These are phyloP conservation scores for Toxotes chatareus DNA, from an alignment of 2,113 vertebrate genomes.

Conservation along the genomic window DNA sequence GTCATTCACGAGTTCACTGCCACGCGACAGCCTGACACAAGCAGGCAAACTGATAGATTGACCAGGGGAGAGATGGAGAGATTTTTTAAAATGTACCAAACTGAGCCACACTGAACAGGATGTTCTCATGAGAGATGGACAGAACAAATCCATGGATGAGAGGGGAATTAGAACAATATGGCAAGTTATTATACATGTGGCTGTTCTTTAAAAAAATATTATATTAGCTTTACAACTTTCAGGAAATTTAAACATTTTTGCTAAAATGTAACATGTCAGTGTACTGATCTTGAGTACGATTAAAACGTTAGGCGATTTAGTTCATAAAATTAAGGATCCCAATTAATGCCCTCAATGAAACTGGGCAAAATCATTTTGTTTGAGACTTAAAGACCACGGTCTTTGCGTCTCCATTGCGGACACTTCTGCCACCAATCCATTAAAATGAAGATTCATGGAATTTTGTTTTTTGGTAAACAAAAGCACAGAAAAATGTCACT, in stretches of 20 bases:
- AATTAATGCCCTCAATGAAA: neutral
- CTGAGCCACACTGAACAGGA: slow-evolving; percentile 14
- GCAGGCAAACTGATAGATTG: slow-evolving; percentile 67
- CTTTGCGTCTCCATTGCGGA: neutral
- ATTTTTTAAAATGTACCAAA: slow-evolving; percentile 51
- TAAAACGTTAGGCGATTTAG: neutral
- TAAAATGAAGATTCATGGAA: neutral
- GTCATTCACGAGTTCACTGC: slow-evolving; percentile 71
- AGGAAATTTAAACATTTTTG: neutral
- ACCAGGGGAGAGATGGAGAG: slow-evolving; percentile 64
- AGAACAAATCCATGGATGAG: neutral
- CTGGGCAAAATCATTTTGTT: neutral
- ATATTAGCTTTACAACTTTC: neutral
- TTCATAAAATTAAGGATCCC: neutral
- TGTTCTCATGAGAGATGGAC: neutral
- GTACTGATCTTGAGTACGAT: neutral
- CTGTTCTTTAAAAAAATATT: neutral
- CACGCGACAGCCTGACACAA: slow-evolving; percentile 63
- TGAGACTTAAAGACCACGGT: neutral
- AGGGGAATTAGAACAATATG: neutral
- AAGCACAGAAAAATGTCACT: neutral
- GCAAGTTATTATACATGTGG: neutral
- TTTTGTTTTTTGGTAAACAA: neutral
- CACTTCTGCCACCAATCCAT: neutral
- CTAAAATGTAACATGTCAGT: neutral